Percentiles rank a stretch among this genome's conserved stretches.
Evolutionary conservation across 2,797 vertebrate genomes (phyloP).

Genomic region (Falco novaeseelandiae): DNA sequence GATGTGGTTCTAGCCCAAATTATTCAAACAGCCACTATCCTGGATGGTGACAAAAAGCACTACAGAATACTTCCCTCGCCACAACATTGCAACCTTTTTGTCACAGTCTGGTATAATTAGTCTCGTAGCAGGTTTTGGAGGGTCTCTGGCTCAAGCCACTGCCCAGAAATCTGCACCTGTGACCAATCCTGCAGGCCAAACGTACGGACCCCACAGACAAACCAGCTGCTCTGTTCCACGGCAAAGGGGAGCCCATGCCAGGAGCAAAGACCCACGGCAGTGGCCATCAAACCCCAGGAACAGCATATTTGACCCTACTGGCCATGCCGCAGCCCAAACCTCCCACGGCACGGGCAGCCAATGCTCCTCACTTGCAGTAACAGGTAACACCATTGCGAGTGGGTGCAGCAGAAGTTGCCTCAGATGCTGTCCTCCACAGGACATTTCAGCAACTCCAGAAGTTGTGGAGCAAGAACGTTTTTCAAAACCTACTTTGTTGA

Average conservation of each 20-base stretch:
- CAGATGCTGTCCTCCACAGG: not conserved
- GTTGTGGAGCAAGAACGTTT: not conserved
- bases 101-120: not conserved
- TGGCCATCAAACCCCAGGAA: not conserved
- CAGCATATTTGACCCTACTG: not conserved
- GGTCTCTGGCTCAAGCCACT: not conserved
- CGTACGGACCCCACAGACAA: not conserved
- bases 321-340: not conserved
- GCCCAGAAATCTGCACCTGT: not conserved
- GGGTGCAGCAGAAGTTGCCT: not conserved
- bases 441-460: not conserved
- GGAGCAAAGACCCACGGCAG: not conserved
- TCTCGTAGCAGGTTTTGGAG: rapidly evolving
- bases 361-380: not conserved
- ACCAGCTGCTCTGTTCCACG: not conserved
- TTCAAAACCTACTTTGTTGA: not conserved
- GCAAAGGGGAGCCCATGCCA: not conserved
- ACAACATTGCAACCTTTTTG: not conserved
- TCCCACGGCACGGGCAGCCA: not conserved
- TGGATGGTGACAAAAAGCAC: not conserved
- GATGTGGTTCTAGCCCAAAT: not conserved
- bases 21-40: not conserved
- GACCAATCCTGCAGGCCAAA: not conserved
- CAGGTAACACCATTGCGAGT: not conserved
- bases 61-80: not conserved